A percentile compares a stretch with the other conserved stretches of the same genome.
These are phyloP conservation scores for Cichlasoma orientale DNA, from an alignment of 2,797 vertebrate species.

Conservation along the genomic window DNA sequence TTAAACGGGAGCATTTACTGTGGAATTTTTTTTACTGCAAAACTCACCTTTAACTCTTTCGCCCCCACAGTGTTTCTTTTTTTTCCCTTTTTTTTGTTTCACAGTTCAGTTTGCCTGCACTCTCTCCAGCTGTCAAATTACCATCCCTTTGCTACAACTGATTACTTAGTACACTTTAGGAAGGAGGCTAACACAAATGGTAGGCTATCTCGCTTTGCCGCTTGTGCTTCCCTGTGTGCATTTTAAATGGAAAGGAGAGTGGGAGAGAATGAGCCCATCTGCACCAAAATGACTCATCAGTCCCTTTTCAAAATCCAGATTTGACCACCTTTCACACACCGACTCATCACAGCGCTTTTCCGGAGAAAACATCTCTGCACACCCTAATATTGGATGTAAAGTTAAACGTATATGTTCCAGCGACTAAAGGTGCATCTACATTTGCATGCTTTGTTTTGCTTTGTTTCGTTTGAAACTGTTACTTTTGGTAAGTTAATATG, in stretches of 20 bases:
- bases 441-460: not conserved
- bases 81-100: not conserved
- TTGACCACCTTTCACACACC: not conserved
- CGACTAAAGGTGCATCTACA: no score
- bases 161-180: slow-evolving; percentile 51
- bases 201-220: slow-evolving; percentile 18
- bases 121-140: slow-evolving; percentile 46
- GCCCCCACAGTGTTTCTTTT: slow-evolving; percentile 1
- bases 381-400: not conserved
- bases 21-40: not conserved
- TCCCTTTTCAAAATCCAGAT: slow-evolving; percentile 19
- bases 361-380: no score
- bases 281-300: slow-evolving; percentile 46
- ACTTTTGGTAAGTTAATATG: not conserved
- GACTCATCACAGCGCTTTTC: not conserved
- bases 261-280: slow-evolving; percentile 54
- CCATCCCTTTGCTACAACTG: slow-evolving; percentile 19
- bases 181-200: slow-evolving; percentile 42
- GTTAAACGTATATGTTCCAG: not conserved
- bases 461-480: not conserved
- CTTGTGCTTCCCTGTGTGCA: slow-evolving; percentile 23
- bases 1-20: slow-evolving; percentile 7
- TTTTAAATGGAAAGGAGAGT: slow-evolving; percentile 47
- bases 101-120: slow-evolving; percentile 9
- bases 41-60: slow-evolving; percentile 9